phyloP scores from a whole-genome alignment of 2,888 invertebrate genomes.

The Pseudanteris insignis region DNA sequence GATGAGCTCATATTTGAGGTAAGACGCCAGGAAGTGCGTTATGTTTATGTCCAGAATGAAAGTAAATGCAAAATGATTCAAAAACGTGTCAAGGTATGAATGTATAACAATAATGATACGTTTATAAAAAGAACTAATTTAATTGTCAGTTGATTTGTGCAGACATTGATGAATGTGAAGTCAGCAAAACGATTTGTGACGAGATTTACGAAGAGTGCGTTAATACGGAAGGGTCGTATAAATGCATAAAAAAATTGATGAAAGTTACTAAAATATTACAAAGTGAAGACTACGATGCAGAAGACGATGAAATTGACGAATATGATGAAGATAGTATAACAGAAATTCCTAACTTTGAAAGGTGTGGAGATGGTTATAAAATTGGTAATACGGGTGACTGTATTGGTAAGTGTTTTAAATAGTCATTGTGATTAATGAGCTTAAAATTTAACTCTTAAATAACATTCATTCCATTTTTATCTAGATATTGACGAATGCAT shows the following conservation, averaged over 20 bases:
- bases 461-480: no score
- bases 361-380: conserved; percentile 65
- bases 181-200: conserved; percentile 78
- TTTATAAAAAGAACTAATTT: no score
- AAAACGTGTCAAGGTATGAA: no score
- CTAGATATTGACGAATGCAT: conserved; percentile 64
- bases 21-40: no score
- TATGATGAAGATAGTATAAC: conserved; percentile 54
- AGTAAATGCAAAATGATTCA: no score
- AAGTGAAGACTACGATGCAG: conserved; percentile 56
- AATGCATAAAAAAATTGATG: conserved; percentile 67
- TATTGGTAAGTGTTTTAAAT: conserved; percentile 53
- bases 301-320: conserved; percentile 51
- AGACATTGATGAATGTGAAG: conserved; percentile 83
- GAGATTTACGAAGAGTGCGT: conserved; percentile 72
- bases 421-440: no score
- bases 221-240: conserved; percentile 82
- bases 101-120: no score
- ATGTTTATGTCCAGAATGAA: no score
- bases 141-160: no score
- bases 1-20: no score
- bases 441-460: no score
- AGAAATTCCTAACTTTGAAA: conserved; percentile 51
- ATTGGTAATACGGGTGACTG: conserved; percentile 67
- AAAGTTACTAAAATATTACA: conserved; percentile 55